Percentiles rank a stretch among this genome's conserved stretches.
Conservation (phyloP, 2,888 invertebrate species). For the Cactoblastis cactorum region DNA sequence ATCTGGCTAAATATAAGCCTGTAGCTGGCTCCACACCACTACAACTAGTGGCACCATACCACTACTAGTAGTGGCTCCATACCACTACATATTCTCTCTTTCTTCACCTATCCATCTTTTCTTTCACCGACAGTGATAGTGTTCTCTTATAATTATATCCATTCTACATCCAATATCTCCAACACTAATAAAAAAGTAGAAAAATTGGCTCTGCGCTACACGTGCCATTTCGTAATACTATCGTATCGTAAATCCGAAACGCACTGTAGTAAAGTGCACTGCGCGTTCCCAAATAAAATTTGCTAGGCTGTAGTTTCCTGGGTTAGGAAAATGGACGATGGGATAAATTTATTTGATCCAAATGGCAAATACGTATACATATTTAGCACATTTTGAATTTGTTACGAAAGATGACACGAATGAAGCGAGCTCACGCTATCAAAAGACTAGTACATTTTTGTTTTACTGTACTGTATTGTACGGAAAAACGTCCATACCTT, state of each 20-base stretch:
- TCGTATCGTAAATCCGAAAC: background rate
- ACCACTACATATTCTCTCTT: no score
- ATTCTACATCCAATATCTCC: background rate
- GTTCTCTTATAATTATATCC: background rate
- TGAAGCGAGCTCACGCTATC: no score
- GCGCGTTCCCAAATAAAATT: background rate
- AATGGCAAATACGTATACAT: background rate
- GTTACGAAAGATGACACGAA: no score
- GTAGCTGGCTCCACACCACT: no score
- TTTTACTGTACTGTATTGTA: no score
- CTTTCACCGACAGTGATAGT: no score
- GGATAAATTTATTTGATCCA: background rate
- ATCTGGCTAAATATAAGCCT: no score
- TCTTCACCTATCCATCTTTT: background rate
- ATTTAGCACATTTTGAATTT: no score
- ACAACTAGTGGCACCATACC: no score
- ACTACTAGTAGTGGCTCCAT: no score
- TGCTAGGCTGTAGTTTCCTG: background rate
- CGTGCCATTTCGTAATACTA: background rate
- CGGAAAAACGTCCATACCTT: no score
- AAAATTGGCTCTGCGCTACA: background rate
- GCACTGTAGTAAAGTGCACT: background rate
- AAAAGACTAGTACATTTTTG: no score
- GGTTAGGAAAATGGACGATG: background rate
- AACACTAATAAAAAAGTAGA: background rate